phyloP scores from a whole-genome alignment of 2,888 invertebrate genomes.

The Lepidonotus clava region DNA sequence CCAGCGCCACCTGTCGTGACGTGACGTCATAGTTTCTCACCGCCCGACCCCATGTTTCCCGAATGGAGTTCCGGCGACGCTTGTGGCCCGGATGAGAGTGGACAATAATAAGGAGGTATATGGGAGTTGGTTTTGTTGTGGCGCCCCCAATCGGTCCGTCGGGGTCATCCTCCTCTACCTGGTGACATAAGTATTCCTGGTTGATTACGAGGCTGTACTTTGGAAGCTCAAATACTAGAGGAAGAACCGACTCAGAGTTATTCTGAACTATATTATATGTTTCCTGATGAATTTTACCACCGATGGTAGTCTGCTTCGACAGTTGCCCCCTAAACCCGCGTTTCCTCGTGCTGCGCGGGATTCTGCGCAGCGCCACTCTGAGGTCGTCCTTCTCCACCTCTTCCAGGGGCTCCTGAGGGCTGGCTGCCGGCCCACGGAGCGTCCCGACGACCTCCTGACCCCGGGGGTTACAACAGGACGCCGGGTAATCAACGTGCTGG shows the following conservation, averaged over 20 bases:
- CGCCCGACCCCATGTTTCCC: conserved; percentile 49
- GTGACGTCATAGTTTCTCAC: neutral
- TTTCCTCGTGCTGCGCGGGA: neutral
- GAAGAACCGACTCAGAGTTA: too few relatives aligned
- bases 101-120: conserved; percentile 39
- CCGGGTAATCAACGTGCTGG: neutral
- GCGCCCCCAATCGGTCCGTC: neutral
- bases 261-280: neutral
- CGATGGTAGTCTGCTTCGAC: neutral
- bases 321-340: neutral
- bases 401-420: neutral
- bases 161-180: neutral
- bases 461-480: neutral
- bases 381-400: neutral
- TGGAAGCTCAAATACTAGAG: neutral
- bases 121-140: neutral
- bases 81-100: conserved; percentile 43
- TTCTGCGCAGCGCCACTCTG: neutral
- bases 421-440: neutral
- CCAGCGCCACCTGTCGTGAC: neutral
- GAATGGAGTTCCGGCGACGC: conserved; percentile 35
- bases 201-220: neutral
- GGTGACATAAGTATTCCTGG: conserved; percentile 26
- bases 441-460: neutral
- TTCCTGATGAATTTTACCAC: neutral